Base-by-base conservation (phyloP, 2,113 vertebrate species). In the Butastur rufipennis region DNA sequence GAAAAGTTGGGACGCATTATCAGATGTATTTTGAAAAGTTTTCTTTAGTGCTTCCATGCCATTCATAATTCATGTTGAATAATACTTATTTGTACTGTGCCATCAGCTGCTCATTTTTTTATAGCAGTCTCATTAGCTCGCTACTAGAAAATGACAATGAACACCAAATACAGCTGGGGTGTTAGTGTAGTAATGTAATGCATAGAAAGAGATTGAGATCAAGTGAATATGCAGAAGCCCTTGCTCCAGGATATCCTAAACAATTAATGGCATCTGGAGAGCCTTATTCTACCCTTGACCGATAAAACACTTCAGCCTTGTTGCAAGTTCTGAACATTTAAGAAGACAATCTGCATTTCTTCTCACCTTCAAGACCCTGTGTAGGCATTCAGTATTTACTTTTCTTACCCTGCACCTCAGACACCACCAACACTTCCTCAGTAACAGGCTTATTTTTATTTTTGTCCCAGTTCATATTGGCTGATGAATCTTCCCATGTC, bases 61-160 rank as follows among this genome's bases (percentile, higher is more conserved):
- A 86, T 89, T 96, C 56, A 95, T 86, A 93, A 73, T 81, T 94
- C 56, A 89, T 72, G 36, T 53, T 91, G 81, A 81, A 84, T 94
- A 84, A 93, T 82, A 72, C 38, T 88, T 90, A 71, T 26, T 88
- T 85, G 66, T 91, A 38, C 47, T 81, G 17, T 87, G 81, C 73
- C 40, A 93, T 86, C 91, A 97, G 95, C 93, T 93, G 88, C 86
- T 93, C 6, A 1, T 77, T 96, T 55, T 84, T 96, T 95, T 93
- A 81, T 45, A 84, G 70, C 55, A 56, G 34, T 45, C 47, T 42
- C 86, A 86, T 95, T 86, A 87, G 43, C 66, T 91, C 50, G 38
- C 56, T 89, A 7, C 59, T 45, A 81, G 56, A 81, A 91, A 95
- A 92, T 75, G 52, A 81, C 88, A 92, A 56, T 38, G 40, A 91